phyloP scores from a whole-genome alignment of 2,888 invertebrate species.

The Seira sanloemensis region DNA sequence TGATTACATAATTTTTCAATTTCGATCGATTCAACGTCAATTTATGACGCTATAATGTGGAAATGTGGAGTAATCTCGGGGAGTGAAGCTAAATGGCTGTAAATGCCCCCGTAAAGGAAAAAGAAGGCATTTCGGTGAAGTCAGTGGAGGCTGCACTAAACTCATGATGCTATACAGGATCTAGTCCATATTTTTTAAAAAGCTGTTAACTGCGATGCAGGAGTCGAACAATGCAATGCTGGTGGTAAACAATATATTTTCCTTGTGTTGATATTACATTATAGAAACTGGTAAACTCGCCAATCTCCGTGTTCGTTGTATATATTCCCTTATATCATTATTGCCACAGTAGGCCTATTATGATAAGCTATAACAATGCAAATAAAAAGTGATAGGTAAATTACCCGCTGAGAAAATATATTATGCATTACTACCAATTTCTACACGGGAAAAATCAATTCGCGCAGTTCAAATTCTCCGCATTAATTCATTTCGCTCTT shows the following conservation, averaged over 20 bases:
- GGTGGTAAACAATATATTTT: too few relatives aligned
- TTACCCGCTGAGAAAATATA: conserved; percentile 60
- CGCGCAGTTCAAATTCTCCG: too few relatives aligned
- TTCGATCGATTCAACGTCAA: conserved; percentile 47
- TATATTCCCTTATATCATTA: conserved; percentile 52
- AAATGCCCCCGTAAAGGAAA: not conserved
- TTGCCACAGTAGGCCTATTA: not conserved
- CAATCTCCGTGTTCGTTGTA: conserved; percentile 4
- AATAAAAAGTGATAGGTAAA: conserved; percentile 50
- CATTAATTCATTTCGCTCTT: too few relatives aligned
- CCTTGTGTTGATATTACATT: not conserved
- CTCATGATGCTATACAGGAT: not conserved
- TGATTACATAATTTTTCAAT: conserved; percentile 51
- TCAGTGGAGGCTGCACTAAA: not conserved
- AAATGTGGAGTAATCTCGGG: not conserved
- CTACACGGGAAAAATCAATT: not conserved
- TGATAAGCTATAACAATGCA: conserved; percentile 30
- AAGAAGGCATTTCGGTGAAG: too few relatives aligned
- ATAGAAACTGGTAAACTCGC: not conserved
- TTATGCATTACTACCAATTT: conserved; percentile 26
- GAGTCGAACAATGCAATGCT: not conserved
- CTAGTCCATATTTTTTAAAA: too few relatives aligned
- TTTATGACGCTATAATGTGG: conserved; percentile 41
- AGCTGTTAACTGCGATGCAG: not conserved
- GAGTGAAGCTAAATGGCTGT: conserved; percentile 3